A percentile compares a stretch with the other conserved stretches of the same genome.
These are phyloP conservation scores for Vulpes ferrilata DNA, from an alignment of 2,113 vertebrate genomes.

Conservation along the genomic window DNA sequence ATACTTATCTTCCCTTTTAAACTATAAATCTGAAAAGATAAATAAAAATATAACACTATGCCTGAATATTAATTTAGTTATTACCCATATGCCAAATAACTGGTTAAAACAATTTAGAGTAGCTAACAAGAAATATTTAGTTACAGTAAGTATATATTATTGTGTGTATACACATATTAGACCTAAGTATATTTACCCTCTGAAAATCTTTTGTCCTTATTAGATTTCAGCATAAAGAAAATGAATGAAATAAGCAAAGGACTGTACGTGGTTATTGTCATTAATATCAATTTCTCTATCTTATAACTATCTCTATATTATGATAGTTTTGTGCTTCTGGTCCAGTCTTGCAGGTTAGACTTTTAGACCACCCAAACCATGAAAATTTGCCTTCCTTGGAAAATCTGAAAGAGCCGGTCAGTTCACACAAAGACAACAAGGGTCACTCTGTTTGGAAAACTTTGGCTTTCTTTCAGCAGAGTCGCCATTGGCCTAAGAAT, in stretches of 20 bases:
- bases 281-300: slow-evolving; percentile 22
- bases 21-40: slow-evolving; percentile 47
- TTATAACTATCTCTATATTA: neutral
- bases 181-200: neutral
- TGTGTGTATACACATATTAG: neutral
- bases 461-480: slow-evolving; percentile 69
- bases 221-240: slow-evolving; percentile 32
- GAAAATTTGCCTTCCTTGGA: slow-evolving; percentile 50
- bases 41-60: neutral
- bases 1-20: neutral
- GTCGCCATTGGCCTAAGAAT: slow-evolving; percentile 62
- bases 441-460: slow-evolving; percentile 76
- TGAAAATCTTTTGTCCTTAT: neutral
- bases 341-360: neutral
- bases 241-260: slow-evolving; percentile 29
- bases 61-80: slow-evolving; percentile 17
- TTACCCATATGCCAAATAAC: slow-evolving; percentile 24
- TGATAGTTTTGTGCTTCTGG: neutral
- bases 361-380: slow-evolving; percentile 29
- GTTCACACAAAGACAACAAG: slow-evolving; percentile 81
- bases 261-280: neutral
- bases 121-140: neutral
- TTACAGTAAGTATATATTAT: neutral
- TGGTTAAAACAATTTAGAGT: slow-evolving; percentile 9
- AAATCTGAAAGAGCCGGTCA: slow-evolving; percentile 64